Percentiles rank a stretch among this genome's conserved stretches.
Evolutionary conservation across 2,888 invertebrate genomes (phyloP).

Genomic region (Dysmachus trigonus): DNA sequence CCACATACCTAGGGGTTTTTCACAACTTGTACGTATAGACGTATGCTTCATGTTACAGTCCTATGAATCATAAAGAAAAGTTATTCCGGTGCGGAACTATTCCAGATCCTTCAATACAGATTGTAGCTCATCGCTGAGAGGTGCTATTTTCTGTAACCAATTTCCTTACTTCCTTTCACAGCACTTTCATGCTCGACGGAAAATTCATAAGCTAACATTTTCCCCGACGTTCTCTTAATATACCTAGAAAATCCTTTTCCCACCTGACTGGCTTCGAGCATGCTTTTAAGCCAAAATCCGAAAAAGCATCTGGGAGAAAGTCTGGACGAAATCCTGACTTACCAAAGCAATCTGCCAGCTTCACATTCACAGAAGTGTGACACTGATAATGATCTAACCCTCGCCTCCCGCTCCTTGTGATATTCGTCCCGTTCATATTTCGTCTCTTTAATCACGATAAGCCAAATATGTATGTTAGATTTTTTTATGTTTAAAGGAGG

Average conservation of each 20-base stretch:
- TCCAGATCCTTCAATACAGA: background rate
- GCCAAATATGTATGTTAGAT: background rate
- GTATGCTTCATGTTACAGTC: background rate
- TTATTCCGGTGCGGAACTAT: background rate
- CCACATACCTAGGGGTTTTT: background rate
- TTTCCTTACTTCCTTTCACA: background rate
- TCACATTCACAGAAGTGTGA: background rate
- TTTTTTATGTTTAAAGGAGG: background rate
- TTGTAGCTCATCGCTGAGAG: background rate
- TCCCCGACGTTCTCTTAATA: slow-evolving; percentile 1
- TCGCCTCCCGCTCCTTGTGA: background rate
- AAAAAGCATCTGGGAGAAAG: background rate
- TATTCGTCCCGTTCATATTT: background rate
- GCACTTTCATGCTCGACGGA: background rate
- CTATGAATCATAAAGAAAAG: background rate
- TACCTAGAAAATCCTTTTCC: slow-evolving; percentile 20
- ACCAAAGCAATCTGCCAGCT: background rate
- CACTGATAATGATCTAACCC: background rate
- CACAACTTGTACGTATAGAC: background rate
- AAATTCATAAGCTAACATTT: slow-evolving; percentile 12
- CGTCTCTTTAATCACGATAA: background rate
- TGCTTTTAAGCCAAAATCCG: slow-evolving; percentile 2
- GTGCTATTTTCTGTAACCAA: background rate
- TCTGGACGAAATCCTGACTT: background rate
- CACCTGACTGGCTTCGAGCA: slow-evolving; percentile 1